Conservation (phyloP, 37 sponge, comb jelly and placozoan genomes). For the Agelas oroides region DNA sequence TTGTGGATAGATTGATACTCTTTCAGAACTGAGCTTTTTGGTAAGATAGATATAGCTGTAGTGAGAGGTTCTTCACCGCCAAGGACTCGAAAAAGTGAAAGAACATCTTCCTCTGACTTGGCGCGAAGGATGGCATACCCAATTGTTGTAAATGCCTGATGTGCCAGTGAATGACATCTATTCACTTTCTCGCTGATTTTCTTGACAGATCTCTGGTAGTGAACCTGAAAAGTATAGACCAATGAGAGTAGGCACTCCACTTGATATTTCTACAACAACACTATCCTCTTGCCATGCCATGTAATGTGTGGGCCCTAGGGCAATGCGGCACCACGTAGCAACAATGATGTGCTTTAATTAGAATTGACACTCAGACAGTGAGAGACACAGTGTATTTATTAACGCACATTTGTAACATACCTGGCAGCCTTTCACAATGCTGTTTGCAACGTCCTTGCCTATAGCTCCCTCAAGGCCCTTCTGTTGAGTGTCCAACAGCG, state of each 20-base stretch:
- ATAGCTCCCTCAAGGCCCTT: conserved; percentile 31
- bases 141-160: conserved; percentile 43
- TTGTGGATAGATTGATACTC: conserved; percentile 14
- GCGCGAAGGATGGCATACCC: conserved; percentile 13
- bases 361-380: neutral
- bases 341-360: neutral
- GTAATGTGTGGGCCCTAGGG: no score
- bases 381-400: neutral
- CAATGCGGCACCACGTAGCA: no score
- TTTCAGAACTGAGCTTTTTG: neutral
- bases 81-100: conserved; percentile 12
- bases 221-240: conserved; percentile 5
- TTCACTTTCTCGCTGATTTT: conserved; percentile 34
- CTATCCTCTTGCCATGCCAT: no score
- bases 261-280: no score
- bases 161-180: conserved; percentile 8
- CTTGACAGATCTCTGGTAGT: conserved; percentile 32
- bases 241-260: no score
- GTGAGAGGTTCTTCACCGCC: conserved; percentile 14
- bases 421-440: conserved; percentile 44
- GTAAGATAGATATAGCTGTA: conserved; percentile 1
- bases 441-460: conserved; percentile 30
- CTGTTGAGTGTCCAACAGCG: conserved; percentile 25
- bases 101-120: conserved; percentile 12
- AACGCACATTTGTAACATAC: neutral